These are phyloP conservation scores for Zaprionus capensis DNA, from an alignment of 1,140 invertebrate species.

Conservation along the genomic window DNA sequence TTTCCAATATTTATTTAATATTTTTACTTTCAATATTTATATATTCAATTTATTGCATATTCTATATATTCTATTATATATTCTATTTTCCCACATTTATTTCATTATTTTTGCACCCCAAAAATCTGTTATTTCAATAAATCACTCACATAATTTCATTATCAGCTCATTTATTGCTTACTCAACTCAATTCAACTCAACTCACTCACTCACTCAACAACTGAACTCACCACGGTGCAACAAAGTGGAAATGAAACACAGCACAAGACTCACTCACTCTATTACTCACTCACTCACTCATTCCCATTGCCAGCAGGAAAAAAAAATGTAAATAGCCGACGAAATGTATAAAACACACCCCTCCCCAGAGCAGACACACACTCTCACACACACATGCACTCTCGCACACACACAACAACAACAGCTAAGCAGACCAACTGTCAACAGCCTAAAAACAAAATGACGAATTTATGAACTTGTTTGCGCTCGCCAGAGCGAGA, in stretches of 20 bases:
- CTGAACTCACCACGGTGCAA: conserved; percentile 25
- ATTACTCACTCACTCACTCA: conserved; percentile 25
- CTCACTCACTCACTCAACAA: conserved; percentile 31
- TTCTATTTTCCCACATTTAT: neutral
- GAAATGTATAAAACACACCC: conserved; percentile 64
- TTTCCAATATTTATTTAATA: neutral
- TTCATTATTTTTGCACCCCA: neutral
- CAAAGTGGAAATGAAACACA: conserved; percentile 46
- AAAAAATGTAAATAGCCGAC: conserved; percentile 55
- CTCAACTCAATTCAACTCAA: conserved; percentile 30
- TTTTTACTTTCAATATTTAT: neutral
- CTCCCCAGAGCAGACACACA: conserved; percentile 19
- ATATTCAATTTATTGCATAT: neutral
- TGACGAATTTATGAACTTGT: conserved; percentile 83
- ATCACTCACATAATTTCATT: neutral
- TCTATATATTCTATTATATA: neutral
- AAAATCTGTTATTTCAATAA: neutral
- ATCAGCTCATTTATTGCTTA: conserved; percentile 1
- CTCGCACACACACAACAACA: conserved; percentile 37
- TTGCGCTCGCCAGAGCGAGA: conserved; percentile 54
- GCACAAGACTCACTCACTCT: neutral
- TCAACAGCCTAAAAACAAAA: conserved; percentile 83
- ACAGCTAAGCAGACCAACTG: conserved; percentile 67
- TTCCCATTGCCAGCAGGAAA: conserved; percentile 18
- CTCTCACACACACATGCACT: conserved; percentile 20